Percentiles rank a stretch among this genome's conserved stretches.
phyloP scores from a whole-genome alignment of 1,140 invertebrate species.

The Pygmarrhopalites habei region DNA sequence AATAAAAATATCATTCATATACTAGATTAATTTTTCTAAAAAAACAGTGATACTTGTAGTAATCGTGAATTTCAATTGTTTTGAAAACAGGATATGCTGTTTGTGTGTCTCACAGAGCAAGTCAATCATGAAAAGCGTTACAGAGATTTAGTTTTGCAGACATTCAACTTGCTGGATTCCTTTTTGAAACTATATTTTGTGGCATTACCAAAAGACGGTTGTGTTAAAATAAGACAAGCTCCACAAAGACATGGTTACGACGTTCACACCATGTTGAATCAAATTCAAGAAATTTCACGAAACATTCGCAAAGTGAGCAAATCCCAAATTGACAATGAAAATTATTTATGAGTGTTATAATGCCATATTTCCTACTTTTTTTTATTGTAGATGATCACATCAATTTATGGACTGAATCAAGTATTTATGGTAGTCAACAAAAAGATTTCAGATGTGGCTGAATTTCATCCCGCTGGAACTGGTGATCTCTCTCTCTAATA shows the following conservation, averaged over 20 bases:
- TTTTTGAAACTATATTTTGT: conserved; percentile 4
- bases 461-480: background rate
- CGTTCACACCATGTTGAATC: background rate
- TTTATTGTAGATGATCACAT: background rate
- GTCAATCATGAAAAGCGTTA: conserved; percentile 4
- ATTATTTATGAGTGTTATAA: background rate
- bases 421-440: background rate
- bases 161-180: background rate
- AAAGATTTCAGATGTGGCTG: background rate
- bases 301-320: background rate
- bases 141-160: background rate
- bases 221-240: background rate
- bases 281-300: background rate
- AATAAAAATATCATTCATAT: too few relatives aligned
- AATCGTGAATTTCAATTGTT: too few relatives aligned
- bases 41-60: too few relatives aligned
- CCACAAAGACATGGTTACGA: conserved; percentile 4
- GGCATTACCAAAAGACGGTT: background rate
- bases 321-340: background rate
- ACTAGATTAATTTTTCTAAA: too few relatives aligned
- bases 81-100: conserved; percentile 6
- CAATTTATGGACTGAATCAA: background rate
- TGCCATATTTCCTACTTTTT: background rate
- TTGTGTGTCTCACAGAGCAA: conserved; percentile 1
- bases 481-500: too few relatives aligned